phyloP scores from a whole-genome alignment of 2,888 invertebrate genomes.

The Chrysolina americana region DNA sequence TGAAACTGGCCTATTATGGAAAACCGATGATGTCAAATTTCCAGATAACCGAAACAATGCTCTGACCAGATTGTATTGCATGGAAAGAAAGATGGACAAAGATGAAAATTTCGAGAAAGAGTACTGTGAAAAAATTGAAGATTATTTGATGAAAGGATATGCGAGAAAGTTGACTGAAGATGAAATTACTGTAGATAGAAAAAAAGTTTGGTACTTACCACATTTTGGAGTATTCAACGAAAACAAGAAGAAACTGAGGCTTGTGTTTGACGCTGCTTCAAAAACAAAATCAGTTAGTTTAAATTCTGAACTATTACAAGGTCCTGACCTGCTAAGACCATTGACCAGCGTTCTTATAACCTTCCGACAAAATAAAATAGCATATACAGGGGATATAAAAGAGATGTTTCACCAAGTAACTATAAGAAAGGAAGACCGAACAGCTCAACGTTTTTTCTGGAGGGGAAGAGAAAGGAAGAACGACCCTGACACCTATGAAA shows the following conservation, averaged over 20 bases:
- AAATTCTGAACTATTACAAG: conserved; percentile 34
- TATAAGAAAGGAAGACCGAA: conserved; percentile 54
- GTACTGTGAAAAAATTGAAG: conserved; percentile 18
- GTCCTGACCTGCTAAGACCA: conserved; percentile 48
- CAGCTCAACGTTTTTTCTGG: conserved; percentile 38
- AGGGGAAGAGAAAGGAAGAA: conserved; percentile 22
- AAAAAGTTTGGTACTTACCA: conserved; percentile 25
- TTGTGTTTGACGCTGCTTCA: conserved; percentile 29
- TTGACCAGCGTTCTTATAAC: conserved; percentile 43
- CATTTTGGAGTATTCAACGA: conserved; percentile 25
- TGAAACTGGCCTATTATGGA: not conserved
- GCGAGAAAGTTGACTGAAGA: conserved; percentile 22
- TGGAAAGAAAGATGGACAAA: conserved; percentile 23
- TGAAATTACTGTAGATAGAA: not conserved
- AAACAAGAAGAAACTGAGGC: conserved; percentile 25
- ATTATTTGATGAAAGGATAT: conserved; percentile 24
- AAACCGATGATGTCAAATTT: not conserved
- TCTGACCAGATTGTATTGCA: conserved; percentile 12
- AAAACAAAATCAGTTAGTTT: conserved; percentile 32
- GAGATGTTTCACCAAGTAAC: conserved; percentile 25
- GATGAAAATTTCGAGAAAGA: conserved; percentile 20
- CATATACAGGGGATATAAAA: conserved; percentile 22
- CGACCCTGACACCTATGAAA: conserved; percentile 43
- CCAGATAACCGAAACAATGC: conserved; percentile 1
- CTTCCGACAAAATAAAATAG: conserved; percentile 33